These are phyloP conservation scores for Melanotaenia parkinsoni DNA, from an alignment of 2,797 vertebrate genomes.

Conservation along the genomic window DNA sequence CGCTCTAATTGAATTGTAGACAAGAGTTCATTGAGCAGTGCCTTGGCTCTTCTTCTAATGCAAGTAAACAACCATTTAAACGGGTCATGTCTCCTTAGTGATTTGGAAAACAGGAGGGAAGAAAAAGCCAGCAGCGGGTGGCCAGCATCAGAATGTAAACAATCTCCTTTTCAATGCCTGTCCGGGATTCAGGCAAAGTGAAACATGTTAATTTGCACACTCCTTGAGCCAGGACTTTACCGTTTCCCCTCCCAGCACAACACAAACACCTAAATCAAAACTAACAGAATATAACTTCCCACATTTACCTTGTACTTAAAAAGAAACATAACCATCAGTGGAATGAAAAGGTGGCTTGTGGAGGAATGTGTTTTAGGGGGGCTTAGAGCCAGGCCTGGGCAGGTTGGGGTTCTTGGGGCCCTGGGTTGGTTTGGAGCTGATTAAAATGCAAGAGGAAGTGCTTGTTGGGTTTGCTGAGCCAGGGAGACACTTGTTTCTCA, in stretches of 20 bases:
- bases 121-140: constrained; percentile 79
- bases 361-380: constrained; percentile 48
- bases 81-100: constrained; percentile 84
- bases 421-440: constrained; percentile 67
- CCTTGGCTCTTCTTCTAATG: constrained; percentile 84
- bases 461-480: constrained; percentile 64
- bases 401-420: constrained; percentile 63
- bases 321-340: constrained; percentile 33
- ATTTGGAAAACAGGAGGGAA: constrained; percentile 79
- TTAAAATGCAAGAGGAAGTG: constrained; percentile 80
- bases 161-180: constrained; percentile 82
- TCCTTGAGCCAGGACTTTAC: constrained; percentile 53
- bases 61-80: constrained; percentile 90
- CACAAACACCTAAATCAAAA: constrained; percentile 47
- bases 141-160: constrained; percentile 83
- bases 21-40: constrained; percentile 88
- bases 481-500: constrained; percentile 77
- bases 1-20: constrained; percentile 90
- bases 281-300: constrained; percentile 25
- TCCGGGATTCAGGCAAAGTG: constrained; percentile 80
- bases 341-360: constrained; percentile 51
- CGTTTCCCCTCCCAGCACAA: constrained; percentile 20
- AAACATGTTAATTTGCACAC: constrained; percentile 85
- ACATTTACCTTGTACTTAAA: constrained; percentile 36
- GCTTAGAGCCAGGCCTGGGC: constrained; percentile 47